Base-by-base conservation (phyloP, 2,113 vertebrate genomes). In the Ursus arctos region DNA sequence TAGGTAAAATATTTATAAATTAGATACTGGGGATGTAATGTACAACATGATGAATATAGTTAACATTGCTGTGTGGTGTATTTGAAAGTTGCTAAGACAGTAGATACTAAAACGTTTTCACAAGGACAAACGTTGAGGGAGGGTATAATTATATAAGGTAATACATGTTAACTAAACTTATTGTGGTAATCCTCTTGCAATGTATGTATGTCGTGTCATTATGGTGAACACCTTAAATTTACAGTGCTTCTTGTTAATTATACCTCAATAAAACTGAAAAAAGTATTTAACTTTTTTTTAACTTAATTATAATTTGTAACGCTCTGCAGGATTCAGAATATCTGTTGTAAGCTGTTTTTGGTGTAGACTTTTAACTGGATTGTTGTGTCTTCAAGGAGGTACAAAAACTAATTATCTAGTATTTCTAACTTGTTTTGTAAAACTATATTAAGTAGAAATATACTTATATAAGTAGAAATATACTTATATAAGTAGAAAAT, bases 271-370 rank as follows among this genome's bases (percentile, higher is more conserved):
- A 80, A n/a, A 80, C 53, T 72, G 22, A 51, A 61, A 72, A 43
- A 83, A 81, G 19, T 40, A n/a, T 89, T 53, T 76, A 91, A 43
- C 43, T 43, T 43, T 43, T 43, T 43, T 43, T 43, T 43, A 43
- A 43, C n/a, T 91, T 96, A 95, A 59, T 93, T 93, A 88, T 93
- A 91, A 69, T 93, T 98, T 95, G 13, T 82, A 94, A 81, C 65
- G 43, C 43, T 4, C 28, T 88, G 8, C 40, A 88, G 91, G 7
- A 77, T 82, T 96, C 69, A 79, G 13, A 95, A 71, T 79, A 74
- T 22, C 2, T 86, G 2, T 57, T 76, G 51, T 90, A 36, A 11
- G 14, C 2, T 24, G 10, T 87, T 89, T 51, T 24, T 63, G 36
- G 10, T 36, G 2, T 36, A 40, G 33, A 33, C 43, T 82, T 96